Conservation (phyloP, 2,888 invertebrate species). For the Dryobota labecula region DNA sequence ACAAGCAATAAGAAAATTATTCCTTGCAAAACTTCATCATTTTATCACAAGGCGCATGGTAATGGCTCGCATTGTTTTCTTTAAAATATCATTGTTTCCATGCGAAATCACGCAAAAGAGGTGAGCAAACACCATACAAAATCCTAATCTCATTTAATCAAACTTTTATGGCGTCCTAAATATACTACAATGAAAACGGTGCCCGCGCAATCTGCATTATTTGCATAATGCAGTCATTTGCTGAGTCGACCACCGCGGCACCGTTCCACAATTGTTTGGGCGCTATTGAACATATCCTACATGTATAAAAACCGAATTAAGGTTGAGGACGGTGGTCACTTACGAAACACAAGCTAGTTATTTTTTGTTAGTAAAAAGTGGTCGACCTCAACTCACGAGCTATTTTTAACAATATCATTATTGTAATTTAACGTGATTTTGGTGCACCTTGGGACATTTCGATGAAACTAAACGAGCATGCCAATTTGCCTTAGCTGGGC, state of each 20-base stretch:
- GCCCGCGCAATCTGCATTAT: constrained; percentile 62
- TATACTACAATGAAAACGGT: constrained; percentile 58
- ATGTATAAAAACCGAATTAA: constrained; percentile 73
- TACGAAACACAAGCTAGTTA: constrained; percentile 66
- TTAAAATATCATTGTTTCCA: constrained; percentile 25
- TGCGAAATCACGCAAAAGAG: constrained; percentile 16
- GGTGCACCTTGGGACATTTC: constrained; percentile 66
- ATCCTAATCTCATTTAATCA: constrained; percentile 51
- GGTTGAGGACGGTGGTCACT: constrained; percentile 77
- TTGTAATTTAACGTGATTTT: constrained; percentile 72
- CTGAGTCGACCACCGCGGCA: constrained; percentile 39
- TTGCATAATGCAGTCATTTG: constrained; percentile 72
- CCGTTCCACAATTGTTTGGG: constrained; percentile 64
- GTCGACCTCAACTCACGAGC: constrained; percentile 69
- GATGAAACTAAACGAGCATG: constrained; percentile 11
- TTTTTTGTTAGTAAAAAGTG: constrained; percentile 72
- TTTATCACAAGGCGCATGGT: neutral
- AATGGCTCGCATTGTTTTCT: constrained; percentile 20
- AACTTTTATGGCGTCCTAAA: constrained; percentile 35
- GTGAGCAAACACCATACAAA: constrained; percentile 33
- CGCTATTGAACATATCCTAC: constrained; percentile 57
- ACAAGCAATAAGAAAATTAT: neutral
- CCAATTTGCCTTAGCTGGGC: constrained; percentile 1
- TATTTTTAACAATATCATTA: constrained; percentile 74
- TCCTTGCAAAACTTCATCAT: constrained; percentile 8